phyloP scores from a whole-genome alignment of 2,113 vertebrate genomes.

The Upupa epops region DNA sequence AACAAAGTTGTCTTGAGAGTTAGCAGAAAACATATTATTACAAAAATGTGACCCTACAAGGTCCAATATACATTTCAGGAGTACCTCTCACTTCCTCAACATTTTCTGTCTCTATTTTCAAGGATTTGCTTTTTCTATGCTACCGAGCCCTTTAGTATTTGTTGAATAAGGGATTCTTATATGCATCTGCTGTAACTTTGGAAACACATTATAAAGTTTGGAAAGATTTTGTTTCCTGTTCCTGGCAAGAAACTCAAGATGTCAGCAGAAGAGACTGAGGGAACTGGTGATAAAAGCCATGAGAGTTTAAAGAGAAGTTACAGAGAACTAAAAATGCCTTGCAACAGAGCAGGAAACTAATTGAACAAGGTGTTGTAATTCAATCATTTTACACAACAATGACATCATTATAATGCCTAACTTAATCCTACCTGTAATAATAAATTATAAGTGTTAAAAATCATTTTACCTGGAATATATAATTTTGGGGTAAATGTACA shows the following conservation, averaged over 20 bases:
- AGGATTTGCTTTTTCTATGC: neutral
- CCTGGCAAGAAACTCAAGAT: neutral
- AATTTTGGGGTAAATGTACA: neutral
- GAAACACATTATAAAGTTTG: neutral
- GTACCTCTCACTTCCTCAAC: accelerated
- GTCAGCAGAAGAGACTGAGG: neutral
- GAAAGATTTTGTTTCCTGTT: neutral
- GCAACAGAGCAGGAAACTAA: neutral
- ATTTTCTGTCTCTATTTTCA: neutral
- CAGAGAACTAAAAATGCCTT: neutral
- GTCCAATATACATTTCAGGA: neutral
- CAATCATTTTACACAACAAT: neutral
- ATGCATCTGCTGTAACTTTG: neutral
- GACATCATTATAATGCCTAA: neutral
- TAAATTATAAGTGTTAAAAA: neutral
- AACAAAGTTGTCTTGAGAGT: neutral
- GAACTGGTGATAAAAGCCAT: neutral
- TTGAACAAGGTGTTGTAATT: neutral
- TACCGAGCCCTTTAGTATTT: neutral
- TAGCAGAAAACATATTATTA: neutral
- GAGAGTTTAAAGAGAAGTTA: neutral
- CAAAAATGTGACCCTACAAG: neutral
- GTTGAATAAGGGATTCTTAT: neutral
- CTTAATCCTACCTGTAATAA: neutral
- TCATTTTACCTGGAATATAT: neutral